These are phyloP conservation scores for Augochlorella aurata DNA, from an alignment of 2,888 invertebrate genomes.

Conservation along the genomic window DNA sequence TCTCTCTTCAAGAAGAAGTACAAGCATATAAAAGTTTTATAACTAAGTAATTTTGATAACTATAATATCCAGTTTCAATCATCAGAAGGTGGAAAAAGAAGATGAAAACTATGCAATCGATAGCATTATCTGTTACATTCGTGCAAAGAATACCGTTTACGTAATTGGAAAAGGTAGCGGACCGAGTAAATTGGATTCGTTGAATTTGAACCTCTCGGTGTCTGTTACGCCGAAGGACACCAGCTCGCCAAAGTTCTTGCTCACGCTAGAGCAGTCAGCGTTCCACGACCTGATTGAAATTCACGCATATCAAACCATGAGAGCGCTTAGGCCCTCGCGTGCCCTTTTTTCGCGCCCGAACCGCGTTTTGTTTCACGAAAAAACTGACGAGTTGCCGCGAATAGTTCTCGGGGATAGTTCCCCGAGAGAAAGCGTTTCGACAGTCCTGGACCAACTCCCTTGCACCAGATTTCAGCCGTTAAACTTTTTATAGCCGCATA, in stretches of 20 bases:
- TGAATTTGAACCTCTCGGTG: neutral
- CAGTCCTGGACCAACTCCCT: constrained; percentile 10
- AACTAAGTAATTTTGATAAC: no score
- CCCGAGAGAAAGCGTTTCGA: constrained; percentile 14
- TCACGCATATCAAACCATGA: constrained; percentile 7
- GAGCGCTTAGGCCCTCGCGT: neutral
- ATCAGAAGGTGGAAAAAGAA: no score
- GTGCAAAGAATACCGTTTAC: neutral
- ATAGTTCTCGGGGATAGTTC: neutral
- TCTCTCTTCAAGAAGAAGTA: no score
- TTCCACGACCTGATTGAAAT: neutral
- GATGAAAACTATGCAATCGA: no score
- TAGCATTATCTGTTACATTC: neutral
- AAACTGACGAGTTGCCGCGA: constrained; percentile 21
- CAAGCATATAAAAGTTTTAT: no score
- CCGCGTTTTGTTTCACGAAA: constrained; percentile 8
- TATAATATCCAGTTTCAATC: no score
- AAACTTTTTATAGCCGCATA: constrained; percentile 55
- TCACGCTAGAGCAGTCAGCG: neutral
- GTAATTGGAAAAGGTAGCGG: neutral
- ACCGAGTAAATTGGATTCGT: neutral
- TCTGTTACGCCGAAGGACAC: neutral
- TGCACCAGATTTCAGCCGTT: constrained; percentile 56
- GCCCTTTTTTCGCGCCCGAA: neutral
- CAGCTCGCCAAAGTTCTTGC: neutral